Evolutionary conservation across 1,140 invertebrate species (phyloP), one percentile per base, ranked within the genome.

Genomic region (Diploscapter pachys): DNA sequence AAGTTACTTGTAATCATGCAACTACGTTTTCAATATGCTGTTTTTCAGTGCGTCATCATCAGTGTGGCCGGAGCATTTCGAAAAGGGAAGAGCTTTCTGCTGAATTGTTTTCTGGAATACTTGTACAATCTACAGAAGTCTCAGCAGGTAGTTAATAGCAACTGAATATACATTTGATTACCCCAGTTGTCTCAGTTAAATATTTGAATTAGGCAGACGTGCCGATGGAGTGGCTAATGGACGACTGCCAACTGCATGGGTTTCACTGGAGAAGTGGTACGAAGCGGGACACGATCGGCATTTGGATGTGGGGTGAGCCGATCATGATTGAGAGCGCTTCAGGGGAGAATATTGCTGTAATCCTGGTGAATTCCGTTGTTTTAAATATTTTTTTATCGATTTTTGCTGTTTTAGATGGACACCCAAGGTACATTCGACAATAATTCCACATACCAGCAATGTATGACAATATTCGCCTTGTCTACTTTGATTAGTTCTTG

Each of bases 381-480:
- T 51, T 68, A n/a, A 53, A 52, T 54, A 0, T 5, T 8, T 4
- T 72, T 8, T 8, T 53, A 31, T 4, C 6, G 8, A 52, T 5
- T 53, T 9, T 48, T 5, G 31, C n/a, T 96, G 50, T 89, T 96
- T 72, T 87, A 98, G 70, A 91, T 98, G 90, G 96, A 98, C 85
- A 98, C 96, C 9, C 96, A 98, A 88, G 96, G 96, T 70, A 92
- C 95, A 5, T 98, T 98, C 88, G 96, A 98, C 86, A 95, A 93
- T 86, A 91, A 95, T 86, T 95, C 93, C 53, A 97, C 94, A 2
- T 93, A 97, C 2, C 90, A 92, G 77, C 94, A 98, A 85, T 95
- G 93, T 88, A 94, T 94, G 3, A 96, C 94, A 3, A 92, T 98
- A 13, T 88, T 89, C 84, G 87, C 88, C 61, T 82, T 89, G 4